Conservation (phyloP, 2,888 invertebrate species). For the Plusia festucae region DNA sequence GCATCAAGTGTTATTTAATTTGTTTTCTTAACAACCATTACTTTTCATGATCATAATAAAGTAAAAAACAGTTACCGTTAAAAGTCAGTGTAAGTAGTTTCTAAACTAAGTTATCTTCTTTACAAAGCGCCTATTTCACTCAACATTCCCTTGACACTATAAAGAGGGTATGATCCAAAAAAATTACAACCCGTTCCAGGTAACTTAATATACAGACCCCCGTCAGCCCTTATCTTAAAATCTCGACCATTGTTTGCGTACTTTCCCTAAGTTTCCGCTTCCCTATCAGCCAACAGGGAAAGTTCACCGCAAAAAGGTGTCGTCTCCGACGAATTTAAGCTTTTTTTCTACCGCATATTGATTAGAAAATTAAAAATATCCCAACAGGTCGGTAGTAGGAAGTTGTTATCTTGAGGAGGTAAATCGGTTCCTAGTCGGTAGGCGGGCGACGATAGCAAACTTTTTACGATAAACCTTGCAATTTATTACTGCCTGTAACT, state of each 20-base stretch:
- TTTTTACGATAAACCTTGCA: conserved; percentile 71
- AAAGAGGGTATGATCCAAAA: conserved; percentile 37
- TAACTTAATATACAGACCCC: conserved; percentile 32
- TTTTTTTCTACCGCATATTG: conserved; percentile 54
- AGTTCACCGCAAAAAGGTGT: conserved; percentile 56
- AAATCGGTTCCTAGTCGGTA: conserved; percentile 49
- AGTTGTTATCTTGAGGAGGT: conserved; percentile 57
- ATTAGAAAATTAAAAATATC: conserved; percentile 61
- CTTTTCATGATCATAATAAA: too few relatives aligned
- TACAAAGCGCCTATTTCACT: neutral
- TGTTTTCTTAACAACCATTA: neutral
- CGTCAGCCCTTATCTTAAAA: conserved; percentile 46
- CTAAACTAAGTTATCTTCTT: neutral
- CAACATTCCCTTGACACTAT: neutral
- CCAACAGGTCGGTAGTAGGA: conserved; percentile 35
- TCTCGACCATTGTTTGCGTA: conserved; percentile 50
- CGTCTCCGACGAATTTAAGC: conserved; percentile 49
- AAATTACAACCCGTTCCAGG: conserved; percentile 42
- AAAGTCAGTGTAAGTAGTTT: neutral
- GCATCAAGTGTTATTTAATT: neutral
- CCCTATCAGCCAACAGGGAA: conserved; percentile 33
- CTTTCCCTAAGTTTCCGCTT: conserved; percentile 31
- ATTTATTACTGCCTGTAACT: conserved; percentile 64
- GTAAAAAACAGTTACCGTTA: neutral
- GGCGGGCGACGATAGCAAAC: conserved; percentile 66